These are phyloP conservation scores for Elysia crispata DNA, from an alignment of 2,888 invertebrate genomes.

Conservation along the genomic window DNA sequence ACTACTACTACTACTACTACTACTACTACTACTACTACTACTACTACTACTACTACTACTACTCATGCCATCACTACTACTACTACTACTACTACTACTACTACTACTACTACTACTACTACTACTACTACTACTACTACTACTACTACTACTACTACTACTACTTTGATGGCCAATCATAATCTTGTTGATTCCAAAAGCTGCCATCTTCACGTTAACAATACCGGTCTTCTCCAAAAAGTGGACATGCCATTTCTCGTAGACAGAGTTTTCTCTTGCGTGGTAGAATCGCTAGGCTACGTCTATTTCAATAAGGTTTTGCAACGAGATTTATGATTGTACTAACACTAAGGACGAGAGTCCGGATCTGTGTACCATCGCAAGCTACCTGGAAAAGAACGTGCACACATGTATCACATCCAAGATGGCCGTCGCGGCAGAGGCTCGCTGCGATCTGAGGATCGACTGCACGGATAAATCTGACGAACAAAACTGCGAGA, in stretches of 20 bases:
- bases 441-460: conserved; percentile 25
- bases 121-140: neutral
- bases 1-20: neutral
- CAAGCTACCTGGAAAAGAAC: neutral
- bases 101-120: neutral
- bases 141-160: too few species aligned
- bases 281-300: neutral
- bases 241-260: neutral
- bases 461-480: conserved; percentile 32
- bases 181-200: too few species aligned
- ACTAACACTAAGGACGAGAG: neutral
- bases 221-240: neutral
- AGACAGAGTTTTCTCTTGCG: neutral
- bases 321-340: conserved; percentile 2
- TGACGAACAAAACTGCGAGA: conserved; percentile 31
- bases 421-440: neutral
- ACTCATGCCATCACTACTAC: neutral
- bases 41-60: conserved; percentile 5
- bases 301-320: conserved; percentile 23
- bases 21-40: conserved; percentile 11
- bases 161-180: too few species aligned
- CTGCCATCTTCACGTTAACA: too few species aligned
- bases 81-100: neutral
- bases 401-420: conserved; percentile 15
- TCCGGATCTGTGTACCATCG: neutral